phyloP scores from a whole-genome alignment of 1,140 invertebrate genomes.

The Drosophila sucinea region DNA sequence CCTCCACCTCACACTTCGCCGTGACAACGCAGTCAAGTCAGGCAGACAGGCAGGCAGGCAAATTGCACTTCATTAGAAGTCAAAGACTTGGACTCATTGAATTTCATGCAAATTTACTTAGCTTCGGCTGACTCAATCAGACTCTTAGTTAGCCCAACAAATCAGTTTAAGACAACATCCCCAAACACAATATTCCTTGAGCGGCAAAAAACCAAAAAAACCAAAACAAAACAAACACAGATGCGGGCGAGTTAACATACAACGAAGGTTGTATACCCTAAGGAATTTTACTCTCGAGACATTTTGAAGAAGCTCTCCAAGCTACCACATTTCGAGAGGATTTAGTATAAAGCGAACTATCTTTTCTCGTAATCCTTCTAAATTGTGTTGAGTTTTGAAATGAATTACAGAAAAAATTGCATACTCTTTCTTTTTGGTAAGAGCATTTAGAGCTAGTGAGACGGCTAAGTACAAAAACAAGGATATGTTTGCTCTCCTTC shows the following conservation, averaged over 20 bases:
- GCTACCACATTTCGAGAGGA: too few relatives aligned
- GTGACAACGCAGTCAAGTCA: too few relatives aligned
- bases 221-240: slow-evolving; percentile 14
- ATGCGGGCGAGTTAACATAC: neutral
- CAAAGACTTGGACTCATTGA: slow-evolving; percentile 16
- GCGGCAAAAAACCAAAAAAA: slow-evolving; percentile 1
- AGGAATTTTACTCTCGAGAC: too few relatives aligned
- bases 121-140: slow-evolving; percentile 59
- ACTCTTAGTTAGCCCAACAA: slow-evolving; percentile 68
- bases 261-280: neutral
- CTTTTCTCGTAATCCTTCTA: too few relatives aligned
- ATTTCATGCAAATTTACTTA: slow-evolving; percentile 53
- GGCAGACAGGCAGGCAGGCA: slow-evolving; percentile 2
- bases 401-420: too few relatives aligned
- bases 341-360: too few relatives aligned
- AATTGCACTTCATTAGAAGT: slow-evolving; percentile 29
- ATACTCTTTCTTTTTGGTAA: too few relatives aligned
- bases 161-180: slow-evolving; percentile 78
- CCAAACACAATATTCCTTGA: slow-evolving; percentile 17
- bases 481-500: neutral
- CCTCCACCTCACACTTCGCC: neutral
- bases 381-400: too few relatives aligned
- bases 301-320: too few relatives aligned
- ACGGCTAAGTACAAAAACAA: neutral
- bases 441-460: neutral